A percentile compares a stretch with the other conserved stretches of the same genome.
These are phyloP conservation scores for Tachina lurida DNA, from an alignment of 2,888 invertebrate genomes.

Conservation along the genomic window DNA sequence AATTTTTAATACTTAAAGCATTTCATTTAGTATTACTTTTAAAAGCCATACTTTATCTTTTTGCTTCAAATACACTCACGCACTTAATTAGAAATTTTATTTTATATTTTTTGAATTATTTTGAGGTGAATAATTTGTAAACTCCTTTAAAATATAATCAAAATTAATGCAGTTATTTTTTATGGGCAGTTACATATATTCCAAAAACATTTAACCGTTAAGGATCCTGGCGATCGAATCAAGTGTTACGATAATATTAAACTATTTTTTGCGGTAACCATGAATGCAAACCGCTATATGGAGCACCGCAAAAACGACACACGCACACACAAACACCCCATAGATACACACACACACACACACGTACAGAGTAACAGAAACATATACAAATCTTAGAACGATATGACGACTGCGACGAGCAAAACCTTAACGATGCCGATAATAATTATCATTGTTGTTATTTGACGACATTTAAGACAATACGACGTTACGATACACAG, in stretches of 20 bases:
- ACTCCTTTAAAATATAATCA: no score
- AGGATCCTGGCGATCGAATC: constrained; percentile 80
- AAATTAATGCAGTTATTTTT: constrained; percentile 1
- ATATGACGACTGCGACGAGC: constrained; percentile 75
- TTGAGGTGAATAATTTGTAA: neutral
- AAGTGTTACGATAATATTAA: constrained; percentile 83
- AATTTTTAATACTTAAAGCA: neutral
- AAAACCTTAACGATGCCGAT: constrained; percentile 49
- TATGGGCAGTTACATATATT: constrained; percentile 9
- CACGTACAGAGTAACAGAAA: neutral
- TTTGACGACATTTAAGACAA: constrained; percentile 63
- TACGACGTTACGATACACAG: constrained; percentile 59
- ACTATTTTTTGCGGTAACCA: constrained; percentile 83
- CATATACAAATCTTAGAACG: constrained; percentile 50
- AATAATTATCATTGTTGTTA: constrained; percentile 64
- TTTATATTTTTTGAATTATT: neutral
- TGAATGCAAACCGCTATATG: constrained; percentile 82
- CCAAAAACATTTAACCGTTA: constrained; percentile 45
- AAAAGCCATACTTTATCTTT: neutral
- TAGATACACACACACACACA: constrained; percentile 7
- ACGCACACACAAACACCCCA: constrained; percentile 26
- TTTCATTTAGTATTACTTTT: neutral
- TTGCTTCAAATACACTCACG: neutral
- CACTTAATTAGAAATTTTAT: constrained; percentile 14
- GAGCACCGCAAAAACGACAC: constrained; percentile 75